These are phyloP conservation scores for Tangachromis dhanisi DNA, from an alignment of 2,113 vertebrate species.

Conservation along the genomic window DNA sequence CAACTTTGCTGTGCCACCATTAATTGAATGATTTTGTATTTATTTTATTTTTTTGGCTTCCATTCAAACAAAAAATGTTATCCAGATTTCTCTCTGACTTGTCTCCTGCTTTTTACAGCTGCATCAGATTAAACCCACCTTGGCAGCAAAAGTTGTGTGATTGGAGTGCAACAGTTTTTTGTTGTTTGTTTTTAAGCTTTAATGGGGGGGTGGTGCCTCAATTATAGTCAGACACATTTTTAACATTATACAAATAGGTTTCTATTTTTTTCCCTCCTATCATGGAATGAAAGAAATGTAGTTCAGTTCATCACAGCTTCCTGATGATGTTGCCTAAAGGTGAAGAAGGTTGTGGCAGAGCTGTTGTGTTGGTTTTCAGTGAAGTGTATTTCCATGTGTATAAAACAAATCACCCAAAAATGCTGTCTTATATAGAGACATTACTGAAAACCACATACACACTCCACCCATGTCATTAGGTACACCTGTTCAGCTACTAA, in stretches of 20 bases:
- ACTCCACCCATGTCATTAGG: not conserved
- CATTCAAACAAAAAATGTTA: not conserved
- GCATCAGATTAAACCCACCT: not conserved
- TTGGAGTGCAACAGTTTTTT: not conserved
- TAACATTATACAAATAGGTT: not conserved
- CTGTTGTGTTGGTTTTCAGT: not conserved
- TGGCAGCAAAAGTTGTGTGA: not conserved
- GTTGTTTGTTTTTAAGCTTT: not conserved
- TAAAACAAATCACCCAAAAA: not conserved
- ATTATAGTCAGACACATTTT: not conserved
- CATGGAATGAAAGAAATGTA: not conserved
- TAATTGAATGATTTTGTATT: constrained; percentile 47
- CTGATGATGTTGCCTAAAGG: not conserved
- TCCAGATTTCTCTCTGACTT: not conserved
- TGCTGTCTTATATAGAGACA: not conserved
- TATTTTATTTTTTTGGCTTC: constrained; percentile 38
- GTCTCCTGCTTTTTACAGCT: not conserved
- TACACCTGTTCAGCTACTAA: not conserved
- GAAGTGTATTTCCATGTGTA: not conserved
- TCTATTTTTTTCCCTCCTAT: not conserved
- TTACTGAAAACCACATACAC: not conserved
- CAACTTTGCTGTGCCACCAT: not conserved
- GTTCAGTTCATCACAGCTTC: not conserved
- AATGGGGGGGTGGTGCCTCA: fast-evolving
- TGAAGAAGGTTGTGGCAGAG: not conserved